A percentile compares a stretch with the other conserved stretches of the same genome.
These are phyloP conservation scores for Embiotoca jacksoni DNA, from an alignment of 2,113 vertebrate species.

Conservation along the genomic window DNA sequence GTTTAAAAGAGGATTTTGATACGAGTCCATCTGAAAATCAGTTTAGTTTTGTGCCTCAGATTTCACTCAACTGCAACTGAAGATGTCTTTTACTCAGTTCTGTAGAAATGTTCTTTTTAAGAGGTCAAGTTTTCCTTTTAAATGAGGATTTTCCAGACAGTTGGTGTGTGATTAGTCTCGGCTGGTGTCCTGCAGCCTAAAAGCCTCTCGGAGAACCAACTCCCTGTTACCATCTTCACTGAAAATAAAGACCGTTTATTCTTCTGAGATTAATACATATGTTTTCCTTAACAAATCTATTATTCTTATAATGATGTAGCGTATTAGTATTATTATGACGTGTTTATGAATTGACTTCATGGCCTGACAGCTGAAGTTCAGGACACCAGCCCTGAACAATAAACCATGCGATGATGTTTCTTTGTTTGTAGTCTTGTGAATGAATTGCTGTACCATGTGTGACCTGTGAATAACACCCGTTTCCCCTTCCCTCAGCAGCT, in stretches of 20 bases:
- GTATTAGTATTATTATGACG: neutral
- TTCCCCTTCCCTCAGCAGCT: slow-evolving; percentile 90
- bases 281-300: neutral
- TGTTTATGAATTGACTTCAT: rapidly evolving
- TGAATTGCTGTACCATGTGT: slow-evolving; percentile 68
- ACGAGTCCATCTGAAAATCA: too few species aligned
- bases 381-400: slow-evolving; percentile 25
- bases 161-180: too few species aligned
- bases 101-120: too few species aligned
- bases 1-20: too few species aligned
- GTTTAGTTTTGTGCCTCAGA: too few species aligned
- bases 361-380: neutral
- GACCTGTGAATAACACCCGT: slow-evolving; percentile 85
- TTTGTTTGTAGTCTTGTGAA: slow-evolving; percentile 40
- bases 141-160: too few species aligned
- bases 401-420: slow-evolving; percentile 21
- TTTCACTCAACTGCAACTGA: neutral
- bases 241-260: too few species aligned
- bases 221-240: too few species aligned
- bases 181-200: too few species aligned
- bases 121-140: too few species aligned
- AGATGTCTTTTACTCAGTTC: neutral
- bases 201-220: too few species aligned
- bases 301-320: neutral
- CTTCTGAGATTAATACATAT: too few species aligned